phyloP scores from a whole-genome alignment of 2,888 invertebrate species.

The Caprella mutica region DNA sequence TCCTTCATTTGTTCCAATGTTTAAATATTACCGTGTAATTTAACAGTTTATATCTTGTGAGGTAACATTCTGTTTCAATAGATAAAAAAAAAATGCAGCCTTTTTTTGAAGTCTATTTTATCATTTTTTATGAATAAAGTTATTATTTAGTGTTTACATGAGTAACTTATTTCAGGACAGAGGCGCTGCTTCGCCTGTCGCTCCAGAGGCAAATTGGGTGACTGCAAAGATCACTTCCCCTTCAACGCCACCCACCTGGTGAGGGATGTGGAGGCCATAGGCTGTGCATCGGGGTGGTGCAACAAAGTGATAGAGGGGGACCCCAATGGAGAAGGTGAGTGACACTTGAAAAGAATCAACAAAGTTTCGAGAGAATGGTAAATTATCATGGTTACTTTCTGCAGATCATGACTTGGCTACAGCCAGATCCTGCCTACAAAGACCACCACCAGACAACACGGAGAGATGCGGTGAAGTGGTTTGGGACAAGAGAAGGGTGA shows the following conservation, averaged over 20 bases:
- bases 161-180: neutral
- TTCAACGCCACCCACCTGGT: constrained; percentile 55
- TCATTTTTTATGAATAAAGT: too few relatives aligned
- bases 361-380: neutral
- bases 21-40: too few relatives aligned
- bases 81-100: too few relatives aligned
- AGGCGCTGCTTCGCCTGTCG: constrained; percentile 61
- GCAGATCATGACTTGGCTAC: constrained; percentile 76
- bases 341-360: neutral
- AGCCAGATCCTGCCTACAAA: constrained; percentile 72
- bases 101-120: too few relatives aligned
- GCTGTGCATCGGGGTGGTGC: constrained; percentile 86
- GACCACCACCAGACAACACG: constrained; percentile 76
- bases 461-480: constrained; percentile 78
- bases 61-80: too few relatives aligned
- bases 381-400: constrained; percentile 34
- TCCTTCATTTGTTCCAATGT: too few relatives aligned
- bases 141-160: too few relatives aligned
- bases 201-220: constrained; percentile 73
- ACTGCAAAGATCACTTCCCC: constrained; percentile 75
- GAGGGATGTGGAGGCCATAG: constrained; percentile 58
- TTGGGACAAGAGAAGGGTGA: constrained; percentile 58
- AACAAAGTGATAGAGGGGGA: constrained; percentile 72
- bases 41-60: too few relatives aligned
- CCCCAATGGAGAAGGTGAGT: constrained; percentile 37